Percentiles rank a stretch among this genome's conserved stretches.
Evolutionary conservation across 1,140 invertebrate genomes (phyloP).

Genomic region (Leptopilina boulardi): DNA sequence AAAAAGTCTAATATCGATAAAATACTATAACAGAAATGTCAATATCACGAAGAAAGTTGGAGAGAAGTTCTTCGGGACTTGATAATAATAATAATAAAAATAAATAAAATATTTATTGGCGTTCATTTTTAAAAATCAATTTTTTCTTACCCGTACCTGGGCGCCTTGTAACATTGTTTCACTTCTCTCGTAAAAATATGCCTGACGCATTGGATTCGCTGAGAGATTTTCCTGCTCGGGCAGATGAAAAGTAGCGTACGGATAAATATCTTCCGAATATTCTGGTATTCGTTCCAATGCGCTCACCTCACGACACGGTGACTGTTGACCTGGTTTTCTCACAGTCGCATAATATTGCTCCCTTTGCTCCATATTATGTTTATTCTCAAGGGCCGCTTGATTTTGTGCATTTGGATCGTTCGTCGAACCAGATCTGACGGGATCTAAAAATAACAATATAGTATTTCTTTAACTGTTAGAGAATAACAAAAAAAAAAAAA

Average conservation of each 20-base stretch:
- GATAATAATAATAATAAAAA: no score
- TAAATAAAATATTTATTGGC: no score
- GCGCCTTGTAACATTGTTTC: slow-evolving; percentile 71
- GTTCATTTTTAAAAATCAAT: no score
- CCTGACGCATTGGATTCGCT: slow-evolving; percentile 67
- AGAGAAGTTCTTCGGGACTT: neutral
- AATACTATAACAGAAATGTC: neutral
- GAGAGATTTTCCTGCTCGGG: slow-evolving; percentile 77
- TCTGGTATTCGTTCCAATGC: slow-evolving; percentile 78
- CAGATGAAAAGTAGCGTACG: slow-evolving; percentile 81
- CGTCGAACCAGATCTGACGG: slow-evolving; percentile 57
- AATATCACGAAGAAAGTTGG: neutral
- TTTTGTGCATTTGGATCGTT: slow-evolving; percentile 71
- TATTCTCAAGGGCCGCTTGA: slow-evolving; percentile 73
- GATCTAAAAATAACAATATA: slow-evolving; percentile 65
- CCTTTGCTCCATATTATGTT: slow-evolving; percentile 76
- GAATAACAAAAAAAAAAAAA: no score
- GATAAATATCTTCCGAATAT: slow-evolving; percentile 81
- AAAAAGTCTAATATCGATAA: neutral
- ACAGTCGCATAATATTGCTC: slow-evolving; percentile 79
- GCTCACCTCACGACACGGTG: slow-evolving; percentile 75
- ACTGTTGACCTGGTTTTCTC: slow-evolving; percentile 76
- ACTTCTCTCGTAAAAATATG: slow-evolving; percentile 72
- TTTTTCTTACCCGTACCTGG: slow-evolving; percentile 60
- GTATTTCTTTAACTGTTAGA: neutral